These are phyloP conservation scores for Anser brachyrhynchus DNA, from an alignment of 2,113 vertebrate genomes.

Conservation along the genomic window DNA sequence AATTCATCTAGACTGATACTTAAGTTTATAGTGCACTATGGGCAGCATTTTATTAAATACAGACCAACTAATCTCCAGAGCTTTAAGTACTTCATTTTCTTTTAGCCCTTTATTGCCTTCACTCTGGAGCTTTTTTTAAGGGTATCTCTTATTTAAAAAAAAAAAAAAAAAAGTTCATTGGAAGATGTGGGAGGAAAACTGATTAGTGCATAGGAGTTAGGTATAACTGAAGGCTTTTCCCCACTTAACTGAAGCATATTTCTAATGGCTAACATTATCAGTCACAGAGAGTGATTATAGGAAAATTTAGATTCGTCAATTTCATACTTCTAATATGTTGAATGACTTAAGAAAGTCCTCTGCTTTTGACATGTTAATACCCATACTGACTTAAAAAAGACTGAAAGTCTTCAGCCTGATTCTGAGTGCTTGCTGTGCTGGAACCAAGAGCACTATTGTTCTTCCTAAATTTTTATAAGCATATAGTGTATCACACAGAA, in stretches of 20 bases:
- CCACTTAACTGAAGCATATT: neutral
- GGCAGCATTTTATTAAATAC: constrained; percentile 3
- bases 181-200: neutral
- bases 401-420: neutral
- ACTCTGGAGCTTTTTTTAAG: neutral
- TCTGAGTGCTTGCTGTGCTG: neutral
- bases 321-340: neutral
- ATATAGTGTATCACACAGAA: neutral
- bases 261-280: neutral
- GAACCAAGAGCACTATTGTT: neutral
- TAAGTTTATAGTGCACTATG: constrained; percentile 23
- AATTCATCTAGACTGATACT: neutral
- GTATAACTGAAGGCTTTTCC: neutral
- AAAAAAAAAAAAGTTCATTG: neutral
- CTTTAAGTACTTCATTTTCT: neutral
- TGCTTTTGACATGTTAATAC: neutral
- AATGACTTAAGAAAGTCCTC: neutral
- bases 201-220: neutral
- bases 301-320: neutral
- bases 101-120: neutral
- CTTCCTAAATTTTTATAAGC: neutral
- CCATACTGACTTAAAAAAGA: neutral
- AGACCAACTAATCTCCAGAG: neutral
- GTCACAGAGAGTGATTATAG: neutral
- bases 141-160: neutral